Conservation (phyloP, 2,113 vertebrate species). For the Halcyon senegalensis region DNA sequence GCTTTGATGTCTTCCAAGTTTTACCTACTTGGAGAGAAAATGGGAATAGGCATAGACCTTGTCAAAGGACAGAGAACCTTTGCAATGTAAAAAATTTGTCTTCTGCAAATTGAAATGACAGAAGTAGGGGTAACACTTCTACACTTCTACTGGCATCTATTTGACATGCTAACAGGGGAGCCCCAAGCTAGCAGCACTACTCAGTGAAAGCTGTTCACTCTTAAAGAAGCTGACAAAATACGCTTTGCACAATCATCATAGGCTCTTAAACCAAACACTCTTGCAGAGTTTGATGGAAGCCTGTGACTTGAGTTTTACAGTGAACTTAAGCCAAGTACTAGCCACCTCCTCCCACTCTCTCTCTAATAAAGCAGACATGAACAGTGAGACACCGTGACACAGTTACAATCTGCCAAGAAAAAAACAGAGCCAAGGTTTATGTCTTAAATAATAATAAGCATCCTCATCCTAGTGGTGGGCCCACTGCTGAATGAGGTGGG, state of each 20-base stretch:
- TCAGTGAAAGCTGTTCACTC: neutral
- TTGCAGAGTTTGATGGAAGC: neutral
- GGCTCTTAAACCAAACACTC: neutral
- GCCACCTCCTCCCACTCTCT: neutral
- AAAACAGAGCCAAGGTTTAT: neutral
- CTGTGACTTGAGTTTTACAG: neutral
- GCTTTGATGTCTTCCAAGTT: neutral
- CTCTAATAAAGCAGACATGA: neutral
- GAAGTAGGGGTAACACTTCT: neutral
- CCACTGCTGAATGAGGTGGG: too few species aligned
- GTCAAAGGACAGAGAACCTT: neutral
- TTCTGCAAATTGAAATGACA: neutral
- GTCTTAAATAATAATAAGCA: neutral
- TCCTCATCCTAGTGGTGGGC: neutral
- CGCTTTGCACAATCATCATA: neutral
- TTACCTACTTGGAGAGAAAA: neutral
- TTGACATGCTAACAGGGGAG: neutral
- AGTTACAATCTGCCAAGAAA: neutral
- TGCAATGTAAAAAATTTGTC: neutral
- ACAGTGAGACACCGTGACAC: neutral
- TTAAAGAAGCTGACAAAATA: neutral
- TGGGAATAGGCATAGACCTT: neutral
- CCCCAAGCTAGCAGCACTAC: neutral
- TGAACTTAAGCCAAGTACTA: neutral
- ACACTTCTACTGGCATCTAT: neutral